Conservation (phyloP, 2,113 vertebrate species). For the Cryptotis parvus region DNA sequence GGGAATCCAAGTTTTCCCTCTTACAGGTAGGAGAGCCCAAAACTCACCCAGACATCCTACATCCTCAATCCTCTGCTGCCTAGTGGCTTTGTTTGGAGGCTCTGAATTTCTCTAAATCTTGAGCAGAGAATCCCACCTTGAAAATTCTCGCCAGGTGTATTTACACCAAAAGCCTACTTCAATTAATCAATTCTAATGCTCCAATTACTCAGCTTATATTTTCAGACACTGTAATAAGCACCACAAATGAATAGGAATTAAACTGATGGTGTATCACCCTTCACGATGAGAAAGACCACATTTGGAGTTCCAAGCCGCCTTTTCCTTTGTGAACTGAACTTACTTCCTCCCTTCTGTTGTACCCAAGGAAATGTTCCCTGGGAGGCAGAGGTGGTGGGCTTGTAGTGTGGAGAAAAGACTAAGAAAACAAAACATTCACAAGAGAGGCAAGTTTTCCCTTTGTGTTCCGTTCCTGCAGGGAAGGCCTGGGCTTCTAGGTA, state of each 20-base stretch:
- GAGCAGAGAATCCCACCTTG: conserved; percentile 69
- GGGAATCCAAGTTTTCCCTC: not conserved
- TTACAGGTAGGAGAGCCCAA: not conserved
- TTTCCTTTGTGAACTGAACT: conserved; percentile 1
- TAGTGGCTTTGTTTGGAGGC: not conserved
- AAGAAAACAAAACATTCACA: not conserved
- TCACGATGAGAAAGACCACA: conserved; percentile 44
- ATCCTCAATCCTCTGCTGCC: not conserved
- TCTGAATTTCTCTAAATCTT: conserved; percentile 41
- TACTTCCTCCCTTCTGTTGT: not conserved
- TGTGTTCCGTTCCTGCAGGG: not conserved
- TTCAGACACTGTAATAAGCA: conserved; percentile 80
- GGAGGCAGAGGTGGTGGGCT: no score
- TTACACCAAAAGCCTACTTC: conserved; percentile 82
- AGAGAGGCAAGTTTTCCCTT: not conserved
- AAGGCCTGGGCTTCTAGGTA: not conserved
- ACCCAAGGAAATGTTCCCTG: not conserved
- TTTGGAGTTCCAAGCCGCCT: conserved; percentile 47
- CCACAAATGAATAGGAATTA: conserved; percentile 78
- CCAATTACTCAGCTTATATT: conserved; percentile 83
- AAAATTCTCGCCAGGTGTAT: conserved; percentile 81
- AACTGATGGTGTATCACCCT: conserved; percentile 40
- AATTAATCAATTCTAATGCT: conserved; percentile 83
- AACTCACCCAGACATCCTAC: no score
- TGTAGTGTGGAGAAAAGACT: not conserved